Percentiles rank a stretch among this genome's conserved stretches.
Conservation (phyloP, 2,888 invertebrate species). For the Rhaphigaster nebulosa region DNA sequence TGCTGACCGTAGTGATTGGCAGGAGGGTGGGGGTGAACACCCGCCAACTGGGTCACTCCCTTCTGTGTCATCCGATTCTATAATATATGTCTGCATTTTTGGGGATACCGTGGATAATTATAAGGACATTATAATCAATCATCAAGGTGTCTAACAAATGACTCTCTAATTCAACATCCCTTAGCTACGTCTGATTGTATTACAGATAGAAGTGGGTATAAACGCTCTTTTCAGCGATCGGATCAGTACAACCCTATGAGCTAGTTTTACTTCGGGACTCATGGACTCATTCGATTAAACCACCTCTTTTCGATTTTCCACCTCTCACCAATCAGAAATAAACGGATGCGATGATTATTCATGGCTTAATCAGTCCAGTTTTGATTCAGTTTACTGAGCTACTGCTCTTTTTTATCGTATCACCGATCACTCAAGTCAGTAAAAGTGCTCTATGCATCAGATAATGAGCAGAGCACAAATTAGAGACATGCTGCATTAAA, state of each 20-base stretch:
- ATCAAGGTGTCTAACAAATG: background rate
- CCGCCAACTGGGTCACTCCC: constrained; percentile 15
- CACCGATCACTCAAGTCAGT: too few relatives aligned
- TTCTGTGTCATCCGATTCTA: background rate
- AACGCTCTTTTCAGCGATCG: background rate
- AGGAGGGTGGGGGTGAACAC: constrained; percentile 28
- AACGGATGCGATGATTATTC: too few relatives aligned
- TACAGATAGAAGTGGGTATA: background rate
- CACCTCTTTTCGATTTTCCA: too few relatives aligned
- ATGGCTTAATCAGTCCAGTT: too few relatives aligned
- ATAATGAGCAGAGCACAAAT: too few relatives aligned
- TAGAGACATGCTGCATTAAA: too few relatives aligned
- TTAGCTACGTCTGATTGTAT: background rate
- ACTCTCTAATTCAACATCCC: background rate
- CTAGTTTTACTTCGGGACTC: background rate
- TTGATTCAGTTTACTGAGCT: too few relatives aligned
- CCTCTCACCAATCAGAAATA: too few relatives aligned
- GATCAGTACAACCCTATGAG: too few relatives aligned
- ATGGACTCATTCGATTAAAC: too few relatives aligned
- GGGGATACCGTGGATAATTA: background rate
- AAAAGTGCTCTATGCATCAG: too few relatives aligned
- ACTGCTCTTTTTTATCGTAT: too few relatives aligned
- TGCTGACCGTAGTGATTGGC: constrained; percentile 17
- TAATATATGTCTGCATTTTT: background rate
- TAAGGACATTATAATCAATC: background rate